A percentile compares a stretch with the other conserved stretches of the same genome.
phyloP scores from a whole-genome alignment of 2,888 invertebrate species.

The Teleogryllus oceanicus region DNA sequence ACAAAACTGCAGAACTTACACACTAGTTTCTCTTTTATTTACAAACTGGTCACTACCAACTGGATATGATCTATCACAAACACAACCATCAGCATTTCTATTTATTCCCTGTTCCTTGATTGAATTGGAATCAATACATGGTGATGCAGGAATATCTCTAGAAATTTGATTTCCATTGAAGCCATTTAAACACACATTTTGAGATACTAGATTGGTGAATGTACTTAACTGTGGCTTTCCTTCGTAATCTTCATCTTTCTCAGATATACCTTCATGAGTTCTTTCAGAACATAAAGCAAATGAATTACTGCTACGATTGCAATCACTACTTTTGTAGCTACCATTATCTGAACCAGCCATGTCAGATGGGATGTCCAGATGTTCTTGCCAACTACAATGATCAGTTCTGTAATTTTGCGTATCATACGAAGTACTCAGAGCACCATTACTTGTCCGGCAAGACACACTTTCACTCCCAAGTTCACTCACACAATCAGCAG shows the following conservation, averaged over 20 bases:
- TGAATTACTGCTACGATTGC: neutral
- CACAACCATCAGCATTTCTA: constrained; percentile 2
- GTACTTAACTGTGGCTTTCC: neutral
- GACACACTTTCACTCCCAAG: constrained; percentile 12
- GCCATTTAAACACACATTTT: neutral
- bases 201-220: neutral
- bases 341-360: neutral
- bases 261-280: neutral
- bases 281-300: neutral
- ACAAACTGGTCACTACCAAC: constrained; percentile 26
- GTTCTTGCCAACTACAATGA: constrained; percentile 20
- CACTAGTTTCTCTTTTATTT: constrained; percentile 34
- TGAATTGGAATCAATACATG: neutral
- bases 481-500: constrained; percentile 19
- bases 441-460: constrained; percentile 24
- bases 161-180: neutral
- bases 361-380: neutral
- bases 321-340: neutral
- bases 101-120: neutral
- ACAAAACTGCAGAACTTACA: constrained; percentile 23
- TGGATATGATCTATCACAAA: neutral
- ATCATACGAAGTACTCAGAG: constrained; percentile 22
- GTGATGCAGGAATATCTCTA: neutral
- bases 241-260: neutral
- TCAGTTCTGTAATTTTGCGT: constrained; percentile 22